A percentile compares a stretch with the other conserved stretches of the same genome.
Evolutionary conservation across 2,797 vertebrate genomes (phyloP).

Genomic region (Chlorospingus flavigularis): DNA sequence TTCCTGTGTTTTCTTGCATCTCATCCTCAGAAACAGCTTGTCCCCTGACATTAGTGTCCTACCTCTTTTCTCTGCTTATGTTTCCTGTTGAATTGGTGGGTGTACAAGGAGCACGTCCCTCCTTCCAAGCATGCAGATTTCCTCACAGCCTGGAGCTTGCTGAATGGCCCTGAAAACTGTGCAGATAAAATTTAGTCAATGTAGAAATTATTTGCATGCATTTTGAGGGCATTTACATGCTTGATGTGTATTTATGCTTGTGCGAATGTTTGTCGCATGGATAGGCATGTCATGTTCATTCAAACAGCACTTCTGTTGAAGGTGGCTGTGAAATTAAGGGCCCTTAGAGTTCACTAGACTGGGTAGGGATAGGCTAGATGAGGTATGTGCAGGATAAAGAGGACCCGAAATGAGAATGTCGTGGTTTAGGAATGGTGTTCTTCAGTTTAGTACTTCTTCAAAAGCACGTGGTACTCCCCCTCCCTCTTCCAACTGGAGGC

Average conservation of each 20-base stretch:
- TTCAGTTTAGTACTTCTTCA: background rate
- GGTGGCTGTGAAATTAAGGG: constrained; percentile 11
- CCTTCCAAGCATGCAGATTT: background rate
- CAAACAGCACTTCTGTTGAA: background rate
- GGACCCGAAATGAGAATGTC: background rate
- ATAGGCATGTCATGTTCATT: background rate
- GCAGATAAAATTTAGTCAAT: constrained; percentile 4
- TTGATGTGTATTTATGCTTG: constrained; percentile 8
- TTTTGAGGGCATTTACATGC: constrained; percentile 18
- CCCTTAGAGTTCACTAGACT: background rate
- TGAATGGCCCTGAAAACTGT: background rate
- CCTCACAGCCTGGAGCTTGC: constrained; percentile 4
- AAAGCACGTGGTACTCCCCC: fast-evolving
- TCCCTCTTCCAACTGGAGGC: background rate
- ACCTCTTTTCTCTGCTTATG: background rate
- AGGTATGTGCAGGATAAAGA: background rate
- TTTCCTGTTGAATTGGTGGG: background rate
- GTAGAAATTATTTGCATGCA: background rate
- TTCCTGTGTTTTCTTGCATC: background rate
- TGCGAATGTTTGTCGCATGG: background rate
- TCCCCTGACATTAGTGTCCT: background rate
- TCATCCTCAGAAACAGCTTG: background rate
- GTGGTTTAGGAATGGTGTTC: background rate
- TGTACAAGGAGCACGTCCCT: fast-evolving
- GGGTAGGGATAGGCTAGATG: background rate